phyloP scores from a whole-genome alignment of 92 coral and sea anemone species.

The Umimayanthus chanpuru region DNA sequence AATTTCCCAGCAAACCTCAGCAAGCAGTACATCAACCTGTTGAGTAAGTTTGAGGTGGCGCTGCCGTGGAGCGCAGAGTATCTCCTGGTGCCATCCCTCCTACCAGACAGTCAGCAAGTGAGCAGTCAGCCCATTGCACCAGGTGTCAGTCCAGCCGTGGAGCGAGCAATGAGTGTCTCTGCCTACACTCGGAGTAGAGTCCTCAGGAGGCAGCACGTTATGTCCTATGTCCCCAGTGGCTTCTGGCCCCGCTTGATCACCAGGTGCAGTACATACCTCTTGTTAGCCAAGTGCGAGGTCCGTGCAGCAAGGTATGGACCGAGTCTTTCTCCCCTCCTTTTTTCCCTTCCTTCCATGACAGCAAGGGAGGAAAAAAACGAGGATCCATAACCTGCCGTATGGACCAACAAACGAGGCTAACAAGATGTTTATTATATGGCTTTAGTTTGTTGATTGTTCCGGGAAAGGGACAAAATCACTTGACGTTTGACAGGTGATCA shows the following conservation, averaged over 20 bases:
- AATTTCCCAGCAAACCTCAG: constrained; percentile 95
- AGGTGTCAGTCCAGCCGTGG: constrained; percentile 80
- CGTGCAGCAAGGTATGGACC: too few relatives aligned
- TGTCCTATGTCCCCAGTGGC: constrained; percentile 99
- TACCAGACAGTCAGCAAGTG: constrained; percentile 89
- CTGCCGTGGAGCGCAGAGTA: constrained; percentile 92
- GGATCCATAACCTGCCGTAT: too few relatives aligned
- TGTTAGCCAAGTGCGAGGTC: too few relatives aligned
- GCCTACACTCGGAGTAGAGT: constrained; percentile 92
- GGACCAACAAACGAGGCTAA: too few relatives aligned
- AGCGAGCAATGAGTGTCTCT: constrained; percentile 86
- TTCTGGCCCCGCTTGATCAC: constrained; percentile 98
- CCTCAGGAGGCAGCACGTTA: constrained; percentile 88
- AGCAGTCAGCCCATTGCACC: constrained; percentile 84
- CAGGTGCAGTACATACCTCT: constrained; percentile 55
- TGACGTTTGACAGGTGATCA: too few relatives aligned
- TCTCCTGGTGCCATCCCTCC: constrained; percentile 96
- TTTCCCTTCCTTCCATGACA: too few relatives aligned
- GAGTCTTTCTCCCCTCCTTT: too few relatives aligned
- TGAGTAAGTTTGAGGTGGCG: constrained; percentile 97
- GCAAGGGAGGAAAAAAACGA: too few relatives aligned
- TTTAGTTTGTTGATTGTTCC: too few relatives aligned
- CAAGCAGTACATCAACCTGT: constrained; percentile 89
- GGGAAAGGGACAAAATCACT: too few relatives aligned
- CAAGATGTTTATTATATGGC: too few relatives aligned